Evolutionary conservation across 1,140 invertebrate genomes (phyloP).

Genomic region (Mizuhopecten yessoensis): DNA sequence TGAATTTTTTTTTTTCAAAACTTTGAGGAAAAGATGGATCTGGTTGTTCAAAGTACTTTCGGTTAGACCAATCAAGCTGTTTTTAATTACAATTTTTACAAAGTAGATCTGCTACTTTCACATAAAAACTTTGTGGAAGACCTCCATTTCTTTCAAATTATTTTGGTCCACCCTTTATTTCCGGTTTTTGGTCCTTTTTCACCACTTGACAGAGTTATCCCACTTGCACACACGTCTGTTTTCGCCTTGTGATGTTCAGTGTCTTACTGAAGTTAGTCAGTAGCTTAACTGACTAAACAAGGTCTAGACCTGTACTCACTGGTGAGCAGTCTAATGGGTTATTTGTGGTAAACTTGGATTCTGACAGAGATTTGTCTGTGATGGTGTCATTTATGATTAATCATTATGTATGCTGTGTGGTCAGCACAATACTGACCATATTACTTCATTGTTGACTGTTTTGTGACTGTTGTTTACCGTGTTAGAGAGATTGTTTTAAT

Average conservation of each 20-base stretch:
- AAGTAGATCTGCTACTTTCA: no score
- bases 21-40: no score
- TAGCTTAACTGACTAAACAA: background rate
- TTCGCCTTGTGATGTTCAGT: background rate
- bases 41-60: no score
- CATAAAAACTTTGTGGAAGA: no score
- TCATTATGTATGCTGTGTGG: no score
- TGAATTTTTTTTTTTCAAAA: no score
- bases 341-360: background rate
- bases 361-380: background rate
- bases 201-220: background rate
- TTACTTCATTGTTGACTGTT: conserved; percentile 7
- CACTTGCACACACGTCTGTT: background rate
- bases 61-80: no score
- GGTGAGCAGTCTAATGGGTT: background rate
- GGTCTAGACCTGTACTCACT: background rate
- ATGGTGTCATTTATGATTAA: background rate
- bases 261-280: background rate
- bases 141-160: no score
- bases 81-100: no score
- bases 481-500: background rate
- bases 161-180: no score
- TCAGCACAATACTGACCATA: background rate
- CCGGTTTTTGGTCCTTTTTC: no score
- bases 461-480: background rate